These are phyloP conservation scores for Prietella phreatophila DNA, from an alignment of 2,113 vertebrate species.

Conservation along the genomic window DNA sequence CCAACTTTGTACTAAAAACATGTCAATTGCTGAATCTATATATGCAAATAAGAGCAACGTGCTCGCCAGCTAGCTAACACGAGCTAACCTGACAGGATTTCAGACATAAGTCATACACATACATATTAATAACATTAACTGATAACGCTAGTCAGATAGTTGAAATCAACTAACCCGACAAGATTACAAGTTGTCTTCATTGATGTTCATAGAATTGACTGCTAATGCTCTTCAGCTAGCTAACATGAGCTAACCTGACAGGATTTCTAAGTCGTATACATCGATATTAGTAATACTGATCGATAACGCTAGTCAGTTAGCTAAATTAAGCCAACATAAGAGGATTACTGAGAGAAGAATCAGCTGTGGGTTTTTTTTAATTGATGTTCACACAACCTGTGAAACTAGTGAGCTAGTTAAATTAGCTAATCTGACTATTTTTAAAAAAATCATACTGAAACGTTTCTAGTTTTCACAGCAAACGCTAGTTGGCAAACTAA, in stretches of 20 bases:
- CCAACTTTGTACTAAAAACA: neutral
- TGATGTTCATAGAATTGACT: neutral
- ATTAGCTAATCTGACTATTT: neutral
- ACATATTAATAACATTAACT: neutral
- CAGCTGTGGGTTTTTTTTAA: too few relatives aligned
- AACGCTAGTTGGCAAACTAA: neutral
- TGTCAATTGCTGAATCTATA: neutral
- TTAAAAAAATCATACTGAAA: neutral
- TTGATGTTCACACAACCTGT: too few relatives aligned
- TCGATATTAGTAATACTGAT: neutral
- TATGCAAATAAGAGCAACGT: neutral
- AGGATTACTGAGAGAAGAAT: too few relatives aligned
- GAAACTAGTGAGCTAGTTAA: neutral
- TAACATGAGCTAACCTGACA: neutral
- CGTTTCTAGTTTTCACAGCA: neutral
- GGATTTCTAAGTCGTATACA: neutral
- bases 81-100: neutral
- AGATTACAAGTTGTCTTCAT: too few relatives aligned
- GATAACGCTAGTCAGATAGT: too few relatives aligned
- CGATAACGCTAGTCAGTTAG: too few relatives aligned
- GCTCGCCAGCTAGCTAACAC: neutral
- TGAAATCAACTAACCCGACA: neutral
- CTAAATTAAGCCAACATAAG: too few relatives aligned
- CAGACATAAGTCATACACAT: neutral
- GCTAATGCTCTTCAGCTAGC: neutral